Percentiles rank a stretch among this genome's conserved stretches.
Conservation (phyloP, 2,113 vertebrate genomes). For the Rhinolophus ferrumequinum region DNA sequence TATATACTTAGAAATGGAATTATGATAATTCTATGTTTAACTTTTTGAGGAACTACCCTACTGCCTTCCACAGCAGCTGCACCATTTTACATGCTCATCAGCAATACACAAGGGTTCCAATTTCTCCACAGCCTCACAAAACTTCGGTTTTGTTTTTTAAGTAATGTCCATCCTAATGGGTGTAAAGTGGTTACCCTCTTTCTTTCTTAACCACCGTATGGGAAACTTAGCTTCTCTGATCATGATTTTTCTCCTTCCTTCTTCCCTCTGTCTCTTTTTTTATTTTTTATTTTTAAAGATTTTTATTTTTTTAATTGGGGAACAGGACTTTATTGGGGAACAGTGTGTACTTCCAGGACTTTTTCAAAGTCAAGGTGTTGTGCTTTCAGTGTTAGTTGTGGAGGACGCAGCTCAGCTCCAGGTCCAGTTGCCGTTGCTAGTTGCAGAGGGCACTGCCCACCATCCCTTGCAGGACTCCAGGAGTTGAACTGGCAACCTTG, state of each 20-base stretch:
- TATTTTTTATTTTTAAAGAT: too few relatives aligned
- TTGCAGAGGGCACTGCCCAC: too few relatives aligned
- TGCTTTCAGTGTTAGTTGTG: too few relatives aligned
- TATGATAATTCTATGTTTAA: neutral
- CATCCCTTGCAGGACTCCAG: too few relatives aligned
- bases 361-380: too few relatives aligned
- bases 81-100: neutral
- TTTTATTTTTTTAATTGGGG: too few relatives aligned
- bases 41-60: neutral
- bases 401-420: too few relatives aligned
- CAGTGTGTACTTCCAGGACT: too few relatives aligned
- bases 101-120: neutral
- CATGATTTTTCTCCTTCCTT: neutral
- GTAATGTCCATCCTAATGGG: neutral
- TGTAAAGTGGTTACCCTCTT: neutral
- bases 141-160: neutral
- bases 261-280: neutral
- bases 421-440: too few relatives aligned
- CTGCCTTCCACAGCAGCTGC: neutral
- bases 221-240: neutral
- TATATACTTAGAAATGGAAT: neutral
- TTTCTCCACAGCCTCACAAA: neutral
- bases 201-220: neutral
- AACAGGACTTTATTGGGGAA: too few relatives aligned
- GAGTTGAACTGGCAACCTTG: too few relatives aligned